phyloP scores from a whole-genome alignment of 2,888 invertebrate species.

The Metellina segmentata region DNA sequence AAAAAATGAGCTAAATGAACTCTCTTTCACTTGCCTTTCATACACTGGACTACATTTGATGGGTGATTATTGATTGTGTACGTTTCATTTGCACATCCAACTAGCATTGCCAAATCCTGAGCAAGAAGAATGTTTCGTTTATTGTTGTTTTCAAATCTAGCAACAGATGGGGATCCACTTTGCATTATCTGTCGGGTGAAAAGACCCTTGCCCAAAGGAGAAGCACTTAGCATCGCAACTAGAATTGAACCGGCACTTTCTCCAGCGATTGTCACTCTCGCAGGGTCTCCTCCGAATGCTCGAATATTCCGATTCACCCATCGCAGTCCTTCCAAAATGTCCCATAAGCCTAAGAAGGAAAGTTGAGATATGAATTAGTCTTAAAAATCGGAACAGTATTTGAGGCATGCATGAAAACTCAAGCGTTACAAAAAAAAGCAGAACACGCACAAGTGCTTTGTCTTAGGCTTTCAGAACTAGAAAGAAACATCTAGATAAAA shows the following conservation, averaged over 20 bases:
- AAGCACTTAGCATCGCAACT: not conserved
- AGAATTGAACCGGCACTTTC: not conserved
- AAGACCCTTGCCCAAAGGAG: constrained; percentile 2
- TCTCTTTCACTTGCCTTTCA: not conserved
- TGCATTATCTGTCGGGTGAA: constrained; percentile 2
- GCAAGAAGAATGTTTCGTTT: not conserved
- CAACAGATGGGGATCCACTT: not conserved
- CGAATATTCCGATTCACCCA: constrained; percentile 23
- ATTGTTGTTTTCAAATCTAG: not conserved
- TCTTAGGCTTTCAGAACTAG: too few species aligned
- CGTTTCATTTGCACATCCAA: not conserved
- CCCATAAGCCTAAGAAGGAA: not conserved
- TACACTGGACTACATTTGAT: not conserved
- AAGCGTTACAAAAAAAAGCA: too few species aligned
- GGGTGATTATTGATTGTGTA: constrained; percentile 3
- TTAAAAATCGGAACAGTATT: too few species aligned
- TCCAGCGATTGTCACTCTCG: not conserved
- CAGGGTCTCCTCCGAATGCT: constrained; percentile 2
- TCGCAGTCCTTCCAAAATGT: constrained; percentile 12
- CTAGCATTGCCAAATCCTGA: not conserved
- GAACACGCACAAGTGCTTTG: too few species aligned
- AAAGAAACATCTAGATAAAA: too few species aligned
- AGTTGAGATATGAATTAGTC: too few species aligned
- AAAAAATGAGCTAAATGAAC: too few species aligned
- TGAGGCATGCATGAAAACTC: too few species aligned